Evolutionary conservation across 2,888 invertebrate species (phyloP), one percentile per base, ranked within the genome.

Genomic region (Adela reaumurella): DNA sequence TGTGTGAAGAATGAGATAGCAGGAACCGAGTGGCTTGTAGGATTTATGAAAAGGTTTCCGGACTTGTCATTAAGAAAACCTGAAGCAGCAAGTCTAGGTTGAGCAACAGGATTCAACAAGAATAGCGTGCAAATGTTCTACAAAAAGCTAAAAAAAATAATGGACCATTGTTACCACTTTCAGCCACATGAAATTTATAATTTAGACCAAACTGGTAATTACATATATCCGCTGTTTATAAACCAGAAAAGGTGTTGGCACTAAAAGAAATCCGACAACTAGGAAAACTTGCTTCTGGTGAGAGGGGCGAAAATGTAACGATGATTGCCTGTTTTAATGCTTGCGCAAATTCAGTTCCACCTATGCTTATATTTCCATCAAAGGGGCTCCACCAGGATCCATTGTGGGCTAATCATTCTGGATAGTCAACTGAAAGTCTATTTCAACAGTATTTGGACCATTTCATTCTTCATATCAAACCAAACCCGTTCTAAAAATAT

Each of bases 121-220:
- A 45, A 50, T n/a, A 53, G 56, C 43, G 56, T 58, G 3, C 50
- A 54, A 47, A 17, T 54, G n/a, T 56, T 53, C 29, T 57, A 49
- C 43, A 46, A 51, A 8, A 55, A 54, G 17, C 48, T 55, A 11
- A 47, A 56, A 51, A 50, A 18, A 3, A 19, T 57, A 8, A 46
- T 51, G 45, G 49, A 41, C 28, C 17, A n/a, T n/a, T n/a, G 53
- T 43, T 51, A 53, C 47, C 56, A 56, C 35, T 58, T 58, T 41
- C 8, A 43, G 45, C 53, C 58, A 3, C 52, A 50, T 17, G 53
- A 45, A 16, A 57, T 60, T 44, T 58, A 54, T 46, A 60, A 59
- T 45, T 51, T 50, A 48, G 57, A 60, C 28, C 57, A 59, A 54
- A 57, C 57, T 47, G 54, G 56, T 11, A 52, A 56, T 45, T 54